Evolutionary conservation across 1,140 invertebrate species (phyloP), one percentile per base, ranked within the genome.

Genomic region (Diplogasteroides magnus): DNA sequence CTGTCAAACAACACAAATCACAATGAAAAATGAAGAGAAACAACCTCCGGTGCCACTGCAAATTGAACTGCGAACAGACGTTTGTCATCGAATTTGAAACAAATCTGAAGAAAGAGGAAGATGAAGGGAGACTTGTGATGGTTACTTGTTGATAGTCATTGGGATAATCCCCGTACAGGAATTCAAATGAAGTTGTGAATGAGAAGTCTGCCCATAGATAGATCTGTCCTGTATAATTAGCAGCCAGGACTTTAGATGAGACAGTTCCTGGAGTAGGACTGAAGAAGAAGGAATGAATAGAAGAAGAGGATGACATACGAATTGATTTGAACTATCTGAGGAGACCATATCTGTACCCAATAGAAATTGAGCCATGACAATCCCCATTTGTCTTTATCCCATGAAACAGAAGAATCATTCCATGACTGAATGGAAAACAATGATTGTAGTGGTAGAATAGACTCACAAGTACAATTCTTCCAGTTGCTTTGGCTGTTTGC

Each of bases 11-110:
- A 19, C 37, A 48, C 37, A 19, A 48, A 19, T 19, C 19, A 11
- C 19, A 6, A 19, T 11, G 37, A 19, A 48, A 48, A 48, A 48
- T 11, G 6, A 11, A 48, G 37, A 48, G 37, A 11, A 48, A 19
- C 6, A 48, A 82, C 76, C 37, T 82, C 81, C 15, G 76, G 76
- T 25, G 77, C 58, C 19, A 82, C 81, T n/a, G 71, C 62, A 64
- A 82, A 82, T 13, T 81, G 71, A 15, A 82, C 80, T 19, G 79
- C 64, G 60, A 82, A 79, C 61, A 83, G 80, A 15, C 80, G 65
- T 72, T 83, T 83, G 68, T 82, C 80, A 60, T 82, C 80, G 64
- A 82, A 81, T 74, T 82, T 82, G 67, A 80, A 82, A 75, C 81
- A 83, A 55, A 81, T 74, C 67, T 72, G 31, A 11, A 48, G 19